Base-by-base conservation (phyloP, 92 coral and sea anemone species). In the Meandrina meandrites region DNA sequence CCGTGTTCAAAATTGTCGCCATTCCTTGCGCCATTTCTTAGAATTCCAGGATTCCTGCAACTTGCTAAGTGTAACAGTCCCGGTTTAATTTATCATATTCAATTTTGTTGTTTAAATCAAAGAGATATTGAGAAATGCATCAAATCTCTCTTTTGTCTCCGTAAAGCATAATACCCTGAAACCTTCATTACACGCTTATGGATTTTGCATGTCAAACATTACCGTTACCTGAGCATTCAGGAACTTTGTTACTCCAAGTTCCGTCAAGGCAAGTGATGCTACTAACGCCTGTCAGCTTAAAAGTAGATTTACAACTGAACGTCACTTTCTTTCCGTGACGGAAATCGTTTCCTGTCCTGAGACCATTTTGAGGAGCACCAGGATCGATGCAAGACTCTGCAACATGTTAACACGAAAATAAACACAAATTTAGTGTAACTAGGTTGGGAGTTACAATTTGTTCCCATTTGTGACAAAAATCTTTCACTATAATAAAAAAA, bases 21-120 rank as follows among this genome's bases (percentile, higher is more conserved):
- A 14, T 11, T 60, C 35, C 76, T 19, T 5, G 36, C 53, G 30
- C 93, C 91, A 68, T 87, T 34, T n/a, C 13, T 48, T 40, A 91
- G 91, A 45, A 31, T 34, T 34, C 93, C 91, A 32, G 93, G 90
- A 77, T 87, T 81, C 7, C 66, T 84, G 75, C 93, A 90, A 15
- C 13, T 50, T 30, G 86, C 90, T 90, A 28, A 31, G 12, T 3
- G 15, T 37, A 76, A 42, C n/a, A 40, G 45, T 40, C 6, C 2
- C 45, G 45, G 45, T 2, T 40, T 40, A 40, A 40, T n/a, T n/a
- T n/a, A n/a, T n/a, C n/a, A n/a, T n/a, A n/a, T n/a, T n/a, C n/a
- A n/a, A n/a, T n/a, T n/a, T n/a, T n/a, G n/a, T n/a, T n/a, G n/a
- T n/a, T n/a, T n/a, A n/a, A n/a, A n/a, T n/a, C n/a, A n/a, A n/a